Evolutionary conservation across 2,888 invertebrate genomes (phyloP), one percentile per base, ranked within the genome.

Genomic region (Plebejus anna): DNA sequence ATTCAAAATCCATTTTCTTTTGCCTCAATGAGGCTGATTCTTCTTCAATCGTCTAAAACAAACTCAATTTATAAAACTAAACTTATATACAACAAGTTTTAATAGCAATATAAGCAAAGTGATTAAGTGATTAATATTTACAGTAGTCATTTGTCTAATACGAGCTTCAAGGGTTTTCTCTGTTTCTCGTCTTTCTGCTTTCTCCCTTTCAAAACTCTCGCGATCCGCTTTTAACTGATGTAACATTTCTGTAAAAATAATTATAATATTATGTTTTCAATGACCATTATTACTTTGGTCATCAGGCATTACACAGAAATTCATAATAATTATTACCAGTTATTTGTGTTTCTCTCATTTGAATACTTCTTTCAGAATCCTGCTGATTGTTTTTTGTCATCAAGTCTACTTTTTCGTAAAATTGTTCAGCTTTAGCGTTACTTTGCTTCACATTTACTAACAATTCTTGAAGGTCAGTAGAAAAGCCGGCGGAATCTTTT

Each of bases 1-100:
- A 95, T 76, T 95, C 94, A 81, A 96, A 90, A 77, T 95, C 95
- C 86, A 95, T 94, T 81, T 94, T 92, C 81, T 95, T 95, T 83
- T 95, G 95, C 81, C 95, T 95, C 32, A 96, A 83, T 1, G 84
- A 77, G 16, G 84, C 83, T 2, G 91, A 85, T 78, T 94, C 94
- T 83, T 93, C 94, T 82, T 94, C 94, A 9, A 94, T 87, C 85
- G 89, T 89, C 94, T 94, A 77, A 57, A 76, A 77, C 57, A 55
- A 61, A 61, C 28, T 2, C n/a, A 59, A 11, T 59, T 59, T 22
- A 59, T 28, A 13, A 11, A 55, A 55, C 55, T 55, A 55, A 51
- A 51, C 51, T 51, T 51, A 51, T 7, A 2, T 42, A 42, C 42
- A 42, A 42, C 9, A 42, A 9, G 42, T 9, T 47, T 47, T 55